These are phyloP conservation scores for Cotesia vestalis DNA, from an alignment of 1,140 invertebrate genomes.

Conservation along the genomic window DNA sequence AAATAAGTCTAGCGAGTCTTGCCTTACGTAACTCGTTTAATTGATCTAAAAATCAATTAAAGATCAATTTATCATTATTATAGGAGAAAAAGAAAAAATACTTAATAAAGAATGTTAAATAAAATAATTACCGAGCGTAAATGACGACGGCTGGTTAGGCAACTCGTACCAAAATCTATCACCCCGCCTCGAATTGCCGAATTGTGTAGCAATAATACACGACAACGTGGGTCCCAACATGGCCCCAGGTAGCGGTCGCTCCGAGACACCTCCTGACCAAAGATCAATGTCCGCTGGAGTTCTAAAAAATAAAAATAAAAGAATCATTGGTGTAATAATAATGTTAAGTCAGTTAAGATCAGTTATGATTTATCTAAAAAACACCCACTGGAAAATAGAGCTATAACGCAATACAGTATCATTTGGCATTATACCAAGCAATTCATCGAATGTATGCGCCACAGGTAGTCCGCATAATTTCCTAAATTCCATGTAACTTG, in stretches of 20 bases:
- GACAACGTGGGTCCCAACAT: slow-evolving; percentile 95
- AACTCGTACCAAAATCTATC: slow-evolving; percentile 98
- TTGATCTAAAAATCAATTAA: slow-evolving; percentile 73
- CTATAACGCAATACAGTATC: slow-evolving; percentile 82
- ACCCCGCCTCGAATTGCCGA: slow-evolving; percentile 87
- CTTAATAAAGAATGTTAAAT: not conserved
- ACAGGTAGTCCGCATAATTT: slow-evolving; percentile 89
- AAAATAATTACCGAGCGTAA: slow-evolving; percentile 72
- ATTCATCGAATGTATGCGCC: slow-evolving; percentile 83
- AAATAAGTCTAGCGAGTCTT: slow-evolving; percentile 87
- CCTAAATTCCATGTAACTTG: slow-evolving; percentile 91
- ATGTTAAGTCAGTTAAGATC: too few species aligned
- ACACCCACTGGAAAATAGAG: slow-evolving; percentile 78
- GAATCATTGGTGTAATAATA: slow-evolving; percentile 11
- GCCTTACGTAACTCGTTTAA: slow-evolving; percentile 88
- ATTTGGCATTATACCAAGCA: slow-evolving; percentile 89
- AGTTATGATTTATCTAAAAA: not conserved
- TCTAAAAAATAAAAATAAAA: slow-evolving; percentile 59
- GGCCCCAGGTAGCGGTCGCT: slow-evolving; percentile 84
- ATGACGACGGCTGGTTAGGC: slow-evolving; percentile 89
- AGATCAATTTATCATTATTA: not conserved
- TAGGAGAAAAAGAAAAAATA: not conserved
- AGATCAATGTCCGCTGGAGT: slow-evolving; percentile 89
- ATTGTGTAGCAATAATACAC: slow-evolving; percentile 96
- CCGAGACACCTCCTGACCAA: slow-evolving; percentile 93